phyloP scores from a whole-genome alignment of 2,888 invertebrate species.

The Acronicta alni region DNA sequence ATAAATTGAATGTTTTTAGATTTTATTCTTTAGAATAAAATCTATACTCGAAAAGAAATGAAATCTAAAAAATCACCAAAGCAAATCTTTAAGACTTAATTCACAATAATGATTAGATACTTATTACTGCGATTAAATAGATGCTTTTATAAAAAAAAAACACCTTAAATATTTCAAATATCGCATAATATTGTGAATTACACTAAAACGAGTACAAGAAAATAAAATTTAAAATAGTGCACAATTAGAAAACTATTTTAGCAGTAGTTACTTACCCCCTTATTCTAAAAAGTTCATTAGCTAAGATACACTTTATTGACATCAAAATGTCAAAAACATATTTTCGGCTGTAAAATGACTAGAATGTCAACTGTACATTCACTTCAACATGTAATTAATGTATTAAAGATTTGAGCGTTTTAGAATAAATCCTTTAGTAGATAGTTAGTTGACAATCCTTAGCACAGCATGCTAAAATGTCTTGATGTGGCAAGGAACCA shows the following conservation, averaged over 20 bases:
- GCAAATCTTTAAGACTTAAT: not conserved
- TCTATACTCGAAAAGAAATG: not conserved
- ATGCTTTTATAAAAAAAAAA: too few species aligned
- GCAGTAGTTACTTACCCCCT: not conserved
- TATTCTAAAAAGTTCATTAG: too few species aligned
- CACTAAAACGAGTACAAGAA: not conserved
- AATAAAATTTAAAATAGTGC: not conserved
- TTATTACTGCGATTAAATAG: not conserved
- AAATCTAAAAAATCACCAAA: not conserved
- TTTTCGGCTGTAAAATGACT: too few species aligned
- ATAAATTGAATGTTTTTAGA: too few species aligned
- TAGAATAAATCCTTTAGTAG: not conserved
- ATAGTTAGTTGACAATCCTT: too few species aligned
- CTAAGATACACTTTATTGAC: too few species aligned
- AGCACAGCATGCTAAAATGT: slow-evolving; percentile 28
- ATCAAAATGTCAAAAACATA: too few species aligned
- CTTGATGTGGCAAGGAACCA: slow-evolving; percentile 60
- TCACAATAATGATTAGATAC: not conserved
- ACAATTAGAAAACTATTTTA: slow-evolving; percentile 4
- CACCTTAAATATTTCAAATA: not conserved
- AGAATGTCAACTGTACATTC: too few species aligned
- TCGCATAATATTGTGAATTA: not conserved
- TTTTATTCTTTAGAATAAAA: too few species aligned
- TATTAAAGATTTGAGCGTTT: too few species aligned
- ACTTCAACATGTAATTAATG: too few species aligned